phyloP scores from a whole-genome alignment of 2,888 invertebrate genomes.

The Ormyrus thymus region DNA sequence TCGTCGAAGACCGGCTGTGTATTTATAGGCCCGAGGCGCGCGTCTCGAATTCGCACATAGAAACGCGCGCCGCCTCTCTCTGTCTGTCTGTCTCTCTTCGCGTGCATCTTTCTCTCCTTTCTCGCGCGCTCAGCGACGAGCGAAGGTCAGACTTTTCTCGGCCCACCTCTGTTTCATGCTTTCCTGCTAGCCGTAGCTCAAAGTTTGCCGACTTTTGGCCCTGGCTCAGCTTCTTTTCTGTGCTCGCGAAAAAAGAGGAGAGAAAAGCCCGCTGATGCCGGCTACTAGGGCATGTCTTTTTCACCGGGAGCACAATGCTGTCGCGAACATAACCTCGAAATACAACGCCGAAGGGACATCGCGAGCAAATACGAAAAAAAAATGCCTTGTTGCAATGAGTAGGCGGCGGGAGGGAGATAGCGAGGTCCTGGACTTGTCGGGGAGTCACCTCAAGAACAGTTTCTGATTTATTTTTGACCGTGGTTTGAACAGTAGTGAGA shows the following conservation, averaged over 20 bases:
- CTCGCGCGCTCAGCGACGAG: constrained; percentile 2
- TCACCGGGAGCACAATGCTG: constrained; percentile 44
- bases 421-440: background rate
- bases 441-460: too few relatives aligned
- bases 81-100: background rate
- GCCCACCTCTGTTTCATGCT: constrained; percentile 25
- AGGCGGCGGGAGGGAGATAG: constrained; percentile 4
- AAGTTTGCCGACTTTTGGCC: constrained; percentile 21
- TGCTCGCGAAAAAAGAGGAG: constrained; percentile 1
- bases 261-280: background rate
- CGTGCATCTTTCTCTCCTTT: constrained; percentile 32
- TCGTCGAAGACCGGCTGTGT: constrained; percentile 52
- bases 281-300: background rate
- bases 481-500: too few relatives aligned
- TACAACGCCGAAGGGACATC: background rate
- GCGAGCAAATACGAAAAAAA: background rate
- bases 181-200: constrained; percentile 17
- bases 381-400: background rate
- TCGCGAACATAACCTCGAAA: constrained; percentile 53
- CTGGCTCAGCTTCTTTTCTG: background rate
- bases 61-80: background rate
- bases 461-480: too few relatives aligned
- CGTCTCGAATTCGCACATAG: too few relatives aligned
- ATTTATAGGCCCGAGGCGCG: constrained; percentile 66
- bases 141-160: constrained; percentile 47